Evolutionary conservation across 2,797 vertebrate genomes (phyloP).

Genomic region (Emydoidea blandingii): DNA sequence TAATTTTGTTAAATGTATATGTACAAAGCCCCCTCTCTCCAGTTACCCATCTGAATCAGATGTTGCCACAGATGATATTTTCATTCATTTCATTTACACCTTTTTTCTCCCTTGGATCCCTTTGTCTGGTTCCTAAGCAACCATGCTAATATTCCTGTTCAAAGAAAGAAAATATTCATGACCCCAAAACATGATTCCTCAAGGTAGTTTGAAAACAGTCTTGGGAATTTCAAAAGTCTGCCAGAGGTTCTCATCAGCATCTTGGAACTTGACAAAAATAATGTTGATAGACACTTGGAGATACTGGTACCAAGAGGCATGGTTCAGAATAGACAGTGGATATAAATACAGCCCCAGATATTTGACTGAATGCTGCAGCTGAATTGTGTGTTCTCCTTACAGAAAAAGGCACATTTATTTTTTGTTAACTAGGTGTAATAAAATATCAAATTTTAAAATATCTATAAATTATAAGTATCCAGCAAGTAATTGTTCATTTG

Average conservation of each 20-base stretch:
- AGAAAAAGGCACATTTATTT: neutral
- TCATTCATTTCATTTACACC: slow-evolving; percentile 69
- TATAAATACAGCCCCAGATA: neutral
- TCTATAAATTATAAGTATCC: neutral
- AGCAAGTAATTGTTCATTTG: neutral
- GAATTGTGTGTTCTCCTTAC: neutral
- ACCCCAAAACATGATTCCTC: slow-evolving; percentile 64
- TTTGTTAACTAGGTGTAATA: neutral
- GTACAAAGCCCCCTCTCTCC: slow-evolving; percentile 52
- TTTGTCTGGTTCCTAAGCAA: slow-evolving; percentile 80
- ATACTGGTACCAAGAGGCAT: neutral
- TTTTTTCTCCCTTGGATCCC: slow-evolving; percentile 66
- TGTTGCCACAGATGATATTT: slow-evolving; percentile 70
- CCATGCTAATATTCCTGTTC: slow-evolving; percentile 67
- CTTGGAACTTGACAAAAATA: neutral
- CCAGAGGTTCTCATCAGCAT: neutral
- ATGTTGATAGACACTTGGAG: neutral
- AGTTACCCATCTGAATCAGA: slow-evolving; percentile 67
- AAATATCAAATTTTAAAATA: neutral
- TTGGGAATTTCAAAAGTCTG: slow-evolving; percentile 37
- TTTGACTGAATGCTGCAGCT: neutral
- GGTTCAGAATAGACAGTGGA: neutral
- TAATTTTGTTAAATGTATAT: slow-evolving; percentile 56
- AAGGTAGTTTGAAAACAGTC: slow-evolving; percentile 16
- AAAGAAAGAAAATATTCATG: slow-evolving; percentile 32